Evolutionary conservation across 1,140 invertebrate species (phyloP), one percentile per base, ranked within the genome.

Genomic region (Cherax quadricarinatus): DNA sequence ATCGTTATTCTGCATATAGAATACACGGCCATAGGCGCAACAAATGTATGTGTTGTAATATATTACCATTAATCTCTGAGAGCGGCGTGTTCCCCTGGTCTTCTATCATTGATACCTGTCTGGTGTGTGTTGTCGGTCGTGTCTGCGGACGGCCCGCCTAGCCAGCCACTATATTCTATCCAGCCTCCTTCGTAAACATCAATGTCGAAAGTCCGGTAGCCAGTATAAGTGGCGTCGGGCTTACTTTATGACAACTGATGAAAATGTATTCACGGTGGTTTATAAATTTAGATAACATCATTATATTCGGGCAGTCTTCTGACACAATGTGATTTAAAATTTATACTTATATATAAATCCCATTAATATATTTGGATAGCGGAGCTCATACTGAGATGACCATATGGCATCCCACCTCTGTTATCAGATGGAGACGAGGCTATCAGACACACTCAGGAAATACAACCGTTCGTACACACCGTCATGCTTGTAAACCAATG

Each of bases 211-310:
- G 86, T 88, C 86, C 70, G 86, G 86, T 88, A 88, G 86, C 86
- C 48, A 80, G 48, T 30, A 88, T 81, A 53, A 18, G 30, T 30
- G 53, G 12, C 86, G 75, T 81, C 51, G 53, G 6, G 49, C 78
- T 57, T 88, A 88, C 73, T 79, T 79, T 79, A 80, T 75, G 70
- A 78, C 49, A 49, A 53, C 78, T 79, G 86, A 48, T 41, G 73
- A 88, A 51, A 79, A 88, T 88, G 79, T 75, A 88, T 81, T 79
- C 79, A 48, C 53, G 53, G 75, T 66, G 78, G 75, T 88, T 88
- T 88, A 88, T 88, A 88, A 88, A 88, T 88, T 88, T 88, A 88
- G 86, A 88, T 88, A 88, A 75, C 86, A 88, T 88, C 86, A 88
- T 88, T 88, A 88, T 88, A 88, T 53, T 80, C 78, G 48, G 73